These are phyloP conservation scores for Oncopodura yosiiana DNA, from an alignment of 1,140 invertebrate genomes.

Conservation along the genomic window DNA sequence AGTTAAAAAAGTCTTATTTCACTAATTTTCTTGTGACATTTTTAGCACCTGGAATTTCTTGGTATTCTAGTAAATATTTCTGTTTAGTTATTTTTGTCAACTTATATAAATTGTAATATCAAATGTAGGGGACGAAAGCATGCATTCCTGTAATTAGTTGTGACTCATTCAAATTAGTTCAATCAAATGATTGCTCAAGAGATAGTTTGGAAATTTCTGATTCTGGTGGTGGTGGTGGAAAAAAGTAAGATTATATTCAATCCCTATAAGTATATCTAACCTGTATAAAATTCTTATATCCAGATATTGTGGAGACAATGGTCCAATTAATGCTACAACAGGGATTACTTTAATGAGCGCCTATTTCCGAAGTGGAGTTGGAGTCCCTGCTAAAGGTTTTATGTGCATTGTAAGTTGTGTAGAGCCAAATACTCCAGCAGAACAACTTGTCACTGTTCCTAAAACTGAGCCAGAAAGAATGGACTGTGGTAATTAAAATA, in stretches of 20 bases:
- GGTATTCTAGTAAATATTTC: not conserved
- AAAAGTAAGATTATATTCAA: conserved; percentile 13
- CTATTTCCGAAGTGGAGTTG: not conserved
- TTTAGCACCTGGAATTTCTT: not conserved
- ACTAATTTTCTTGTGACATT: not conserved
- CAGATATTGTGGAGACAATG: conserved; percentile 24
- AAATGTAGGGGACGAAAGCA: conserved; percentile 17
- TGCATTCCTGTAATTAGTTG: conserved; percentile 24
- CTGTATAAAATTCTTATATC: not conserved
- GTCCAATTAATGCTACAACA: conserved; percentile 12
- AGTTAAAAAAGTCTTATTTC: not conserved
- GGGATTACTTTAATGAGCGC: conserved; percentile 6
- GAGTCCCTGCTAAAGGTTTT: conserved; percentile 7
- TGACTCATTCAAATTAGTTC: conserved; percentile 12
- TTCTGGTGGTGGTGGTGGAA: conserved; percentile 1
- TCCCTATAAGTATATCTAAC: not conserved
- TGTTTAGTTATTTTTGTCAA: not conserved
- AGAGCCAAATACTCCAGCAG: not conserved
- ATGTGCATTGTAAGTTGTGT: conserved; percentile 18
- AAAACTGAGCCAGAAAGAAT: conserved; percentile 3
- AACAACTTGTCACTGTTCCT: not conserved
- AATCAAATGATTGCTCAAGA: conserved; percentile 4
- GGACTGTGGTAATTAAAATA: conserved; percentile 22
- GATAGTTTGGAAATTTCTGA: conserved; percentile 28
- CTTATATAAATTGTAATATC: not conserved